Evolutionary conservation across 2,113 vertebrate species (phyloP).

Genomic region (Neofelis nebulosa): DNA sequence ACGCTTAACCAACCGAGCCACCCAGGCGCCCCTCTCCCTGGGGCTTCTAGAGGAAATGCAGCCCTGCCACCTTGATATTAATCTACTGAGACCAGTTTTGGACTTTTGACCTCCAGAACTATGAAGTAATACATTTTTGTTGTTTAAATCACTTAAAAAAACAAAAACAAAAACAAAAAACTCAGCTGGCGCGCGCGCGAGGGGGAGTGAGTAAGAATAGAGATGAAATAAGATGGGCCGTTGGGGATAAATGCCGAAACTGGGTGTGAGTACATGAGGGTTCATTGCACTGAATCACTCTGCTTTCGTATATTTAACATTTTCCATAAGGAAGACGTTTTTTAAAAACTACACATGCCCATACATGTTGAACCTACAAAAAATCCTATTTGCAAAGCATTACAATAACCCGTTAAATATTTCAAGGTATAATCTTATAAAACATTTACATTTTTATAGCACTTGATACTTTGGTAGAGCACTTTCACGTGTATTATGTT

Average conservation of each 20-base stretch:
- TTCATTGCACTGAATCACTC: not conserved
- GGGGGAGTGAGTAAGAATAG: not conserved
- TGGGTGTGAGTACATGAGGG: not conserved
- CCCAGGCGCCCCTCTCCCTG: too few relatives aligned
- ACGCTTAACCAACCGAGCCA: too few relatives aligned
- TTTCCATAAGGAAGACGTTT: not conserved
- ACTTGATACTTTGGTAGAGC: not conserved
- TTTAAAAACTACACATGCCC: not conserved
- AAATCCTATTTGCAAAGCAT: not conserved
- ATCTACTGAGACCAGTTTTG: not conserved
- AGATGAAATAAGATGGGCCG: not conserved
- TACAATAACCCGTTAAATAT: not conserved
- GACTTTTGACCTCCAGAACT: not conserved
- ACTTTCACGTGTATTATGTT: not conserved
- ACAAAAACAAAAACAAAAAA: not conserved
- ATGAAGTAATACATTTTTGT: not conserved
- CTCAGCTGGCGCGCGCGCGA: not conserved
- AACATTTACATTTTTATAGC: not conserved
- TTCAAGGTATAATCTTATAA: conserved; percentile 27
- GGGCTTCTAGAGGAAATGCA: not conserved
- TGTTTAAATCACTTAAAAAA: not conserved
- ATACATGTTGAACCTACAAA: not conserved
- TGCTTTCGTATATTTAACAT: not conserved
- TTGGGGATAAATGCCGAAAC: not conserved
- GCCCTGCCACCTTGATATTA: not conserved